Percentiles rank a stretch among this genome's conserved stretches.
phyloP scores from a whole-genome alignment of 2,888 invertebrate genomes.

The Drosophila bunnanda region DNA sequence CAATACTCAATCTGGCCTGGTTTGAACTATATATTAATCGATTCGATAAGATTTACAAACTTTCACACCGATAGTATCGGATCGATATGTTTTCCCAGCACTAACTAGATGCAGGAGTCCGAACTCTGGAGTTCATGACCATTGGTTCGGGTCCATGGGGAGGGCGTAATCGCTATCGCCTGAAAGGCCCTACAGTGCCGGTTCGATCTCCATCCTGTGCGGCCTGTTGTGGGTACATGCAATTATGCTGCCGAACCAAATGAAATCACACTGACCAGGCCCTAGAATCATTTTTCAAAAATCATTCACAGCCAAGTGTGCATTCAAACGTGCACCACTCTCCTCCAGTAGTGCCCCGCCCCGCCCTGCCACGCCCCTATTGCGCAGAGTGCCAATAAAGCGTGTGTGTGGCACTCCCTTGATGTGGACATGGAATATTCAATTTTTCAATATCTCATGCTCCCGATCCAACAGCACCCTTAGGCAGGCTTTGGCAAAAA shows the following conservation, averaged over 20 bases:
- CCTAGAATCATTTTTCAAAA: slow-evolving; percentile 70
- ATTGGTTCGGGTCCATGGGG: slow-evolving; percentile 1
- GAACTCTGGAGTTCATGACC: background rate
- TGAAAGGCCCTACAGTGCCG: slow-evolving; percentile 1
- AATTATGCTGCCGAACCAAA: slow-evolving; percentile 73
- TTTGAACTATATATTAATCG: no score
- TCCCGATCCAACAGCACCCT: slow-evolving; percentile 32
- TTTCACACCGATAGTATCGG: background rate
- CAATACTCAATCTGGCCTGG: background rate
- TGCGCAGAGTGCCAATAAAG: slow-evolving; percentile 67
- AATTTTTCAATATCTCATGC: slow-evolving; percentile 80
- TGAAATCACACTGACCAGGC: slow-evolving; percentile 58
- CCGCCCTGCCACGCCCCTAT: background rate
- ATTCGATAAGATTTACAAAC: background rate
- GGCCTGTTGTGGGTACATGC: slow-evolving; percentile 51
- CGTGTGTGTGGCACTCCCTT: slow-evolving; percentile 36
- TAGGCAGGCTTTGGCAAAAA: slow-evolving; percentile 70
- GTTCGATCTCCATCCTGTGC: slow-evolving; percentile 17
- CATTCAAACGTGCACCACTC: slow-evolving; percentile 64
- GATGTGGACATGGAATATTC: slow-evolving; percentile 68
- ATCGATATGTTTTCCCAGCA: background rate
- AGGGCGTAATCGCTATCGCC: slow-evolving; percentile 7
- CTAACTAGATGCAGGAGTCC: background rate
- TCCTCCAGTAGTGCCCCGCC: background rate
- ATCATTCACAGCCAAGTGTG: slow-evolving; percentile 76